Evolutionary conservation across 92 coral and sea anemone species (phyloP).

Genomic region (Epizoanthus scotinus): DNA sequence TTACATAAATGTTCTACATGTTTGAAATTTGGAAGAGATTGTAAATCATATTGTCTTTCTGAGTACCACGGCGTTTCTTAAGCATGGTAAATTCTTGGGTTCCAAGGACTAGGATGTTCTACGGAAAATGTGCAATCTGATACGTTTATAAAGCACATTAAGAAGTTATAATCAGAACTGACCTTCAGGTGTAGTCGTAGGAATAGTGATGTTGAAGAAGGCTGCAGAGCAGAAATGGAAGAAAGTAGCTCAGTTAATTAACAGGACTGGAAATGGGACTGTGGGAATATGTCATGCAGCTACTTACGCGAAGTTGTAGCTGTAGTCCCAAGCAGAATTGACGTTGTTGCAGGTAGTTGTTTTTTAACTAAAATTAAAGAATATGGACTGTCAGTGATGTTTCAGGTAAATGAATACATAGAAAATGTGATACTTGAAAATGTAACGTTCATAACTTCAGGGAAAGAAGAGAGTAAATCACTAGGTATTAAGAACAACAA

Average conservation of each 20-base stretch:
- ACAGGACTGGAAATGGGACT: background rate
- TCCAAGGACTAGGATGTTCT: too few relatives aligned
- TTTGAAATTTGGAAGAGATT: too few relatives aligned
- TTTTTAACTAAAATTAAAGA: constrained; percentile 18
- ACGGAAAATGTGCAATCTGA: too few relatives aligned
- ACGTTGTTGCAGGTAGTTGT: constrained; percentile 31
- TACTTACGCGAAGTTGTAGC: constrained; percentile 33
- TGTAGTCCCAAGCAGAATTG: constrained; percentile 34
- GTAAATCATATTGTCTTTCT: too few relatives aligned
- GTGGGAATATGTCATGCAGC: background rate
- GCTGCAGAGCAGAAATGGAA: constrained; percentile 7
- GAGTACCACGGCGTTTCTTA: too few relatives aligned
- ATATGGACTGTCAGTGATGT: too few relatives aligned
- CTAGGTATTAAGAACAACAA: too few relatives aligned
- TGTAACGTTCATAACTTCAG: background rate
- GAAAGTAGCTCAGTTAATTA: background rate
- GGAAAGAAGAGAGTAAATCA: background rate
- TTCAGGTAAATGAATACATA: too few relatives aligned
- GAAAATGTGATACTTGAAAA: too few relatives aligned
- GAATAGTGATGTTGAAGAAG: constrained; percentile 10
- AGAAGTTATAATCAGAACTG: background rate
- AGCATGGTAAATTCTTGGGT: too few relatives aligned
- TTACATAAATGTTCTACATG: too few relatives aligned
- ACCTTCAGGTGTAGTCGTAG: constrained; percentile 29
- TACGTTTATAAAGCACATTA: too few relatives aligned